These are phyloP conservation scores for Ptilodon capucinus DNA, from an alignment of 2,888 invertebrate genomes.

Conservation along the genomic window DNA sequence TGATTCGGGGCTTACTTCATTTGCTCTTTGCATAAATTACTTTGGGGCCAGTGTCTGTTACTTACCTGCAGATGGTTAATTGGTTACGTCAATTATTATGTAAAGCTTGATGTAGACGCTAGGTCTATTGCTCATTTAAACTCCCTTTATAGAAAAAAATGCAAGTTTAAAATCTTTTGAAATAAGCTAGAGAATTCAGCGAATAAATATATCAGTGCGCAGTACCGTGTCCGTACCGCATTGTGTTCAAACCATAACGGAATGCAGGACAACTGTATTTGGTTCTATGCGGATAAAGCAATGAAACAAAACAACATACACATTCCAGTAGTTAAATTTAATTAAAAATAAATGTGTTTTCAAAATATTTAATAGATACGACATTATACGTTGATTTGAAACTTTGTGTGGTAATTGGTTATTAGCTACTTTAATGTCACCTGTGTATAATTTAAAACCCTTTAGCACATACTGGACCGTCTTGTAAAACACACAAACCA, in stretches of 20 bases:
- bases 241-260: slow-evolving; percentile 1
- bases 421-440: too few species aligned
- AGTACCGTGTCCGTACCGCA: slow-evolving; percentile 5
- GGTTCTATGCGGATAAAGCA: neutral
- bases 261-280: neutral
- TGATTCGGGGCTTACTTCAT: slow-evolving; percentile 32
- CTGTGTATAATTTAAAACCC: too few species aligned
- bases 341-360: too few species aligned
- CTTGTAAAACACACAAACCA: too few species aligned
- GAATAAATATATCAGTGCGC: slow-evolving; percentile 30
- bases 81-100: slow-evolving; percentile 11
- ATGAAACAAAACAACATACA: neutral
- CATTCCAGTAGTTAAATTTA: too few species aligned
- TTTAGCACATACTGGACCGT: too few species aligned
- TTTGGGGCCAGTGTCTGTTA: slow-evolving; percentile 24
- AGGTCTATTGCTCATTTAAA: neutral
- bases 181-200: slow-evolving; percentile 8
- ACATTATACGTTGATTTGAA: too few species aligned
- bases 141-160: slow-evolving; percentile 17
- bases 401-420: too few species aligned
- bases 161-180: slow-evolving; percentile 6
- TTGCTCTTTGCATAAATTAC: slow-evolving; percentile 38
- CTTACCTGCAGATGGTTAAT: slow-evolving; percentile 25
- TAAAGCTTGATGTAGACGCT: slow-evolving; percentile 4
- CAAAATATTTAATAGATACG: too few species aligned